A percentile compares a stretch with the other conserved stretches of the same genome.
These are phyloP conservation scores for Phalera bucephala DNA, from an alignment of 2,888 invertebrate species.

Conservation along the genomic window DNA sequence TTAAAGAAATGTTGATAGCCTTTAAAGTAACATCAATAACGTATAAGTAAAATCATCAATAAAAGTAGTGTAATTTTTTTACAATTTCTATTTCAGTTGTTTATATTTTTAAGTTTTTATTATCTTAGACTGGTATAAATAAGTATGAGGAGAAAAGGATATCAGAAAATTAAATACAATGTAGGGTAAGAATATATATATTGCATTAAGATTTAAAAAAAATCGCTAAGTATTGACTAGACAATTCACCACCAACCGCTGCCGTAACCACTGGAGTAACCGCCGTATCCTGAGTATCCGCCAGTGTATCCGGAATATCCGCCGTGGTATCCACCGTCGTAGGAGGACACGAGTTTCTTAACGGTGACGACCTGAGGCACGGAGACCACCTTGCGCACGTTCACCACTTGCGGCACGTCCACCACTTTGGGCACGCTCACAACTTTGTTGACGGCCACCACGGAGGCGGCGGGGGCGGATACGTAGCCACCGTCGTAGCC, in stretches of 20 bases:
- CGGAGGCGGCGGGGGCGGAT: conserved; percentile 33
- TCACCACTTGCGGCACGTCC: conserved; percentile 43
- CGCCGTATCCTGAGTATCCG: conserved; percentile 9
- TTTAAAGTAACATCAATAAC: too few relatives aligned
- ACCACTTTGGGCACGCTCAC: conserved; percentile 47
- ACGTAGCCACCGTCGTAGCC: conserved; percentile 12
- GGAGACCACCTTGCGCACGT: conserved; percentile 50
- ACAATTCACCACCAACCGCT: conserved; percentile 30
- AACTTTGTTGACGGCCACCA: conserved; percentile 43
- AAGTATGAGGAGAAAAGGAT: too few relatives aligned
- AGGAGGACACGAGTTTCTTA: conserved; percentile 41
- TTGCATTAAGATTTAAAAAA: too few relatives aligned
- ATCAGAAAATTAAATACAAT: too few relatives aligned
- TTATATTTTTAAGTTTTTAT: too few relatives aligned
- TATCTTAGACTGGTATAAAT: too few relatives aligned
- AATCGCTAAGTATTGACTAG: too few relatives aligned
- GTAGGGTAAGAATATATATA: too few relatives aligned
- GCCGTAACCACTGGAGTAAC: conserved; percentile 13
- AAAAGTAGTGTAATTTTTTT: too few relatives aligned
- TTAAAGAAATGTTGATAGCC: too few relatives aligned
- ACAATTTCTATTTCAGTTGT: too few relatives aligned
- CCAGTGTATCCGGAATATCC: conserved; percentile 9
- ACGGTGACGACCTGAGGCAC: conserved; percentile 54
- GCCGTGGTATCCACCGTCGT: conserved; percentile 17
- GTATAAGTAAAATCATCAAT: too few relatives aligned